phyloP scores from a whole-genome alignment of 2,797 vertebrate species.

The Syncerus caffer region DNA sequence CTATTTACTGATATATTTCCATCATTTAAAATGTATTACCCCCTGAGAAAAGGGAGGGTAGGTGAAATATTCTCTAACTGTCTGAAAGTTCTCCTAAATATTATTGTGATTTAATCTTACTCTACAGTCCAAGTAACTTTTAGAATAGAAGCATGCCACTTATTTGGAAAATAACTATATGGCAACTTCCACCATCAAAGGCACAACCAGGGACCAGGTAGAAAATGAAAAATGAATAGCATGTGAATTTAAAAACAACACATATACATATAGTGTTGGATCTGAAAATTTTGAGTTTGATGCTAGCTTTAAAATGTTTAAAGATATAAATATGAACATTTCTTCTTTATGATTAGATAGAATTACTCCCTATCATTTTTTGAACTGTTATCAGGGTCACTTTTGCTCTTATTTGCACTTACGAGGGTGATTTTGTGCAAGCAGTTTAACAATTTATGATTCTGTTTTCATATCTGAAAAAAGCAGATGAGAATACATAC shows the following conservation, averaged over 20 bases:
- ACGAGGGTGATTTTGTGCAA: background rate
- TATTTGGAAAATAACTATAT: background rate
- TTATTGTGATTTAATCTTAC: background rate
- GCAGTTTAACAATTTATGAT: background rate
- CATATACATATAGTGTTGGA: background rate
- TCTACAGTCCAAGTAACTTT: background rate
- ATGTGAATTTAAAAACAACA: background rate
- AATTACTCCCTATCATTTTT: background rate
- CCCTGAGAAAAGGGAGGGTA: background rate
- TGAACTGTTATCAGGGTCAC: background rate
- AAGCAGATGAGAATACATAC: background rate
- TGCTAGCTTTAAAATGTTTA: background rate
- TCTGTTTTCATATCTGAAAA: background rate
- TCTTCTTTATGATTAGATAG: background rate
- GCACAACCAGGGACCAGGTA: background rate
- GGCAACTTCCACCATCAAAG: background rate
- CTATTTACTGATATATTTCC: background rate
- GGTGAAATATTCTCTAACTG: background rate
- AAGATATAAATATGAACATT: background rate
- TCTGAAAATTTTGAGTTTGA: background rate
- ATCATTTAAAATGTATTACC: background rate
- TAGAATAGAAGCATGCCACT: background rate
- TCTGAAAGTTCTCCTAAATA: slow-evolving; percentile 4
- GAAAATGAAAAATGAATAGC: background rate
- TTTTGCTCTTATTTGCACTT: background rate